Percentiles rank a stretch among this genome's conserved stretches.
Evolutionary conservation across 1,140 invertebrate species (phyloP).

Genomic region (Augochlora pura): DNA sequence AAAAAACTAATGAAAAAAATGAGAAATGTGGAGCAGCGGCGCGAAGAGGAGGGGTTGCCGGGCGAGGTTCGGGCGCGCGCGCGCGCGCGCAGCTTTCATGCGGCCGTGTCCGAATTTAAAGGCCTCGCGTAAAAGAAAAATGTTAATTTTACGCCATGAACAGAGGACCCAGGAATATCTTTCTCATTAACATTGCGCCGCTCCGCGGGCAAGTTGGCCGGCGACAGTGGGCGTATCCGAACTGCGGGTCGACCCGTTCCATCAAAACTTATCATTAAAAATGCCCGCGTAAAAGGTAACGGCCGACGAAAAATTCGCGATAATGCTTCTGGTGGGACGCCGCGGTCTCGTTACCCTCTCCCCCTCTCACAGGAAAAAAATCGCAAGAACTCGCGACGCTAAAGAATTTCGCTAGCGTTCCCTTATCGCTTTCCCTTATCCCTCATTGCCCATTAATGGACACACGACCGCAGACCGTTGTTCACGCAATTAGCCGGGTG

Average conservation of each 20-base stretch:
- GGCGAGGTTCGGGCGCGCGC: no score
- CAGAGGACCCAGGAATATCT: not conserved
- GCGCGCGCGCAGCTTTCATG: no score
- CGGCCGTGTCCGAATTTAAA: not conserved
- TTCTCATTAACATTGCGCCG: slow-evolving; percentile 10
- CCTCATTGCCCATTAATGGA: slow-evolving; percentile 26
- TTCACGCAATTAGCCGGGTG: slow-evolving; percentile 46
- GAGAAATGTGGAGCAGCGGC: no score
- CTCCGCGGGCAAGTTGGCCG: no score
- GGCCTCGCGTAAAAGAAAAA: not conserved
- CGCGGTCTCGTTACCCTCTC: not conserved
- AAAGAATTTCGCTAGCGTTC: not conserved
- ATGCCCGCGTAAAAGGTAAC: not conserved
- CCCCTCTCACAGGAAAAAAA: not conserved
- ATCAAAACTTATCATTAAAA: slow-evolving; percentile 31
- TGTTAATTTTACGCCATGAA: slow-evolving; percentile 26
- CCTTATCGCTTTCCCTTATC: slow-evolving; percentile 26
- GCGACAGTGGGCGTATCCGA: not conserved
- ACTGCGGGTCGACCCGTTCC: not conserved
- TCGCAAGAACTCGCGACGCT: no score
- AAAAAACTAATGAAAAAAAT: no score
- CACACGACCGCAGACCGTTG: slow-evolving; percentile 24
- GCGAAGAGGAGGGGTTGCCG: no score
- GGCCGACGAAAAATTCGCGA: not conserved
- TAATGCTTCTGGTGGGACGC: not conserved